These are phyloP conservation scores for Notocelia uddmanniana DNA, from an alignment of 2,888 invertebrate species.

Conservation along the genomic window DNA sequence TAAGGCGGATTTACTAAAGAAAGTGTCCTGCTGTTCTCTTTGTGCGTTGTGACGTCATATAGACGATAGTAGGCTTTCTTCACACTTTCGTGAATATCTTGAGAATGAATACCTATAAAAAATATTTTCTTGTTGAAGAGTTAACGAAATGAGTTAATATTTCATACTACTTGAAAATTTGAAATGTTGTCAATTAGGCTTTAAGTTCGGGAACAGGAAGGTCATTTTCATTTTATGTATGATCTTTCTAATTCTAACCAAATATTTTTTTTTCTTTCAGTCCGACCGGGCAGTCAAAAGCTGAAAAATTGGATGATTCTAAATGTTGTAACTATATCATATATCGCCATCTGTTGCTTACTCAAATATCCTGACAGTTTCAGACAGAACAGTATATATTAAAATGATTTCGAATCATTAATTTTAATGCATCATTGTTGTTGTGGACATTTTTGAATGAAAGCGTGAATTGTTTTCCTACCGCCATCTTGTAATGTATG, in stretches of 20 bases:
- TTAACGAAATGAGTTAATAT: too few relatives aligned
- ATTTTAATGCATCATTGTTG: conserved; percentile 25
- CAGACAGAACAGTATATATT: conserved; percentile 41
- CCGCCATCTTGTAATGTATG: conserved; percentile 17
- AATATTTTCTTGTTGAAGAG: too few relatives aligned
- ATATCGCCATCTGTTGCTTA: conserved; percentile 3
- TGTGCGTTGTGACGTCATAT: too few relatives aligned
- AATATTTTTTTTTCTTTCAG: background rate
- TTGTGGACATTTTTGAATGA: conserved; percentile 34
- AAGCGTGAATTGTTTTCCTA: conserved; percentile 33
- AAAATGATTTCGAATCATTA: conserved; percentile 34
- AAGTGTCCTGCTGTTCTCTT: too few relatives aligned
- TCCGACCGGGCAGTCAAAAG: background rate
- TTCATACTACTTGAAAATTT: too few relatives aligned
- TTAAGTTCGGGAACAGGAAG: too few relatives aligned
- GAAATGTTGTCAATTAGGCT: too few relatives aligned
- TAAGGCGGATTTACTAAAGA: too few relatives aligned
- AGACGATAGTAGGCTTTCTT: too few relatives aligned
- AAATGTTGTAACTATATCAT: background rate
- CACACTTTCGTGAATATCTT: too few relatives aligned
- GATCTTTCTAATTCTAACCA: background rate
- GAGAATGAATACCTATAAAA: too few relatives aligned
- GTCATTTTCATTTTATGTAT: background rate
- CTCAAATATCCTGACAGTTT: conserved; percentile 22
- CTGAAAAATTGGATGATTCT: conserved; percentile 4